phyloP scores from a whole-genome alignment of 1,140 invertebrate species.

The Bombus pascuorum region DNA sequence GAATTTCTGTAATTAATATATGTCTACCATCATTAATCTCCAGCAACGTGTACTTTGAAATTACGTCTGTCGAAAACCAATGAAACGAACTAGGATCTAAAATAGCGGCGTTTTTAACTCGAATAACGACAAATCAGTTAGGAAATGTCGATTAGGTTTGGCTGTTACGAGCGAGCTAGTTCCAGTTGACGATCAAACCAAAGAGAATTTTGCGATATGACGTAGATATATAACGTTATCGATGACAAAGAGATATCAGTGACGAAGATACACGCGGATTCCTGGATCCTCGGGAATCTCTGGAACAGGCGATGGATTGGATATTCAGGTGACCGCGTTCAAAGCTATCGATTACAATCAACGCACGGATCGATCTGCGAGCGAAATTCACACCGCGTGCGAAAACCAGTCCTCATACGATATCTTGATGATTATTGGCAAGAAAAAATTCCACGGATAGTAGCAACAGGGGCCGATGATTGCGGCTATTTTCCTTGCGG shows the following conservation, averaged over 20 bases:
- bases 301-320: conserved; percentile 25
- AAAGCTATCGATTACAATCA: conserved; percentile 71
- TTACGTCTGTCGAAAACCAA: background rate
- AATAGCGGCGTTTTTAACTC: background rate
- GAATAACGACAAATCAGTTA: background rate
- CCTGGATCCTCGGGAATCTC: conserved; percentile 41
- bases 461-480: conserved; percentile 18
- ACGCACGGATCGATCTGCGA: conserved; percentile 24
- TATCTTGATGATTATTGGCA: conserved; percentile 58
- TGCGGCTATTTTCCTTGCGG: conserved; percentile 33
- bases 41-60: background rate
- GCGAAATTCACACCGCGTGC: conserved; percentile 61
- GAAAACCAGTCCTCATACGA: conserved; percentile 58
- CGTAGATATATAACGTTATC: conserved; percentile 35
- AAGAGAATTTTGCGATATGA: background rate
- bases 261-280: conserved; percentile 36
- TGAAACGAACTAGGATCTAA: background rate
- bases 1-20: background rate
- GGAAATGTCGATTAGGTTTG: background rate
- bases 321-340: conserved; percentile 55
- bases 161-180: no score
- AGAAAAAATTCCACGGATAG: conserved; percentile 27
- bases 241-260: conserved; percentile 64
- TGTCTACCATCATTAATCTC: rapidly evolving
- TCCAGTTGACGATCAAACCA: background rate